phyloP scores from a whole-genome alignment of 2,888 invertebrate species.

The Philonicus albiceps region DNA sequence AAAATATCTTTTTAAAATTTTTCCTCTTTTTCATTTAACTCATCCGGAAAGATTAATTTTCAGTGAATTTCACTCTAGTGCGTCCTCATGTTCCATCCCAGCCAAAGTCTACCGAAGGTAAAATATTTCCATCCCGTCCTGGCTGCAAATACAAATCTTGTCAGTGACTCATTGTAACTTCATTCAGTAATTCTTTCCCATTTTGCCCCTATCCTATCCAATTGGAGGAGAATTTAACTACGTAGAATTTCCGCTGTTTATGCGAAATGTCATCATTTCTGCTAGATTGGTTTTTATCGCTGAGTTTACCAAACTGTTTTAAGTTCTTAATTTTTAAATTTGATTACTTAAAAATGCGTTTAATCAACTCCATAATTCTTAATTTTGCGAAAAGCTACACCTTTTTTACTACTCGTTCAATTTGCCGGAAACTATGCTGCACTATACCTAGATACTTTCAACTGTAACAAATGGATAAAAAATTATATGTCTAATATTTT shows the following conservation, averaged over 20 bases:
- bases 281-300: not conserved
- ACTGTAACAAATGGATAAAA: not conserved
- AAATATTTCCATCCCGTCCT: not conserved
- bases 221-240: not conserved
- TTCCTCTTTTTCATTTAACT: constrained; percentile 8
- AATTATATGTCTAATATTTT: not conserved
- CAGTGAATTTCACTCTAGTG: constrained; percentile 28
- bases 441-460: not conserved
- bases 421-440: not conserved
- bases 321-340: not conserved
- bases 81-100: not conserved
- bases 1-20: not conserved
- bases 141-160: not conserved
- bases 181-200: not conserved
- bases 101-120: not conserved
- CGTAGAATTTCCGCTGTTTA: not conserved
- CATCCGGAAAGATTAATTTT: constrained; percentile 31
- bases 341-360: not conserved
- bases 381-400: not conserved
- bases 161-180: not conserved
- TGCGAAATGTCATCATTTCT: not conserved
- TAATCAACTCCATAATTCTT: not conserved
- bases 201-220: not conserved
- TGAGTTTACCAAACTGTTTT: not conserved
- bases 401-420: not conserved